Evolutionary conservation across 2,888 invertebrate species (phyloP).

Genomic region (Macrophya alboannulata): DNA sequence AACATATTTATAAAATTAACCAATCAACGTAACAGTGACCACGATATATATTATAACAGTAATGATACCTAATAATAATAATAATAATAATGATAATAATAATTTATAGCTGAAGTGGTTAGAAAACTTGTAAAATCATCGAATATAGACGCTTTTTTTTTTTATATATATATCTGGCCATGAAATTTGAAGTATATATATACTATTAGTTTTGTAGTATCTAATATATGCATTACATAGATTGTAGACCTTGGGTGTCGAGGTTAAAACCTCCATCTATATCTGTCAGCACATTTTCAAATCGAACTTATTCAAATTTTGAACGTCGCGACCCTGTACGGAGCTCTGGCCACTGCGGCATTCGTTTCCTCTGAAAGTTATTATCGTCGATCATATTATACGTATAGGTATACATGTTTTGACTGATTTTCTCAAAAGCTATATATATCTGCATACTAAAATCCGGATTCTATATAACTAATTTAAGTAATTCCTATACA

Average conservation of each 20-base stretch:
- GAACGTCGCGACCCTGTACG: neutral
- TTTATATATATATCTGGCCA: neutral
- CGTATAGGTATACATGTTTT: neutral
- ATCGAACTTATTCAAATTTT: neutral
- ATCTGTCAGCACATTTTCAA: neutral
- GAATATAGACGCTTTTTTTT: neutral
- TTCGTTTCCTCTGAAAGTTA: neutral
- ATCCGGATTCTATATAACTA: neutral
- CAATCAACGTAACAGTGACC: no score
- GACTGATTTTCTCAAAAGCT: neutral
- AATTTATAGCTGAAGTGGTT: no score
- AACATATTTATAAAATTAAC: no score
- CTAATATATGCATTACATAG: neutral
- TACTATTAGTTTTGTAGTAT: neutral
- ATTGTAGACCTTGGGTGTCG: neutral
- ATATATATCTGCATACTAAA: no score
- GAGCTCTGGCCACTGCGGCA: neutral
- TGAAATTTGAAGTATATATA: neutral
- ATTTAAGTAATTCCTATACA: no score
- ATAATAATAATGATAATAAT: no score
- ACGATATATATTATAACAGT: no score
- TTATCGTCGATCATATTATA: neutral
- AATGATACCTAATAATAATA: no score
- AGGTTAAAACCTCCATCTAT: neutral
- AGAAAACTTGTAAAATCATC: neutral